Base-by-base conservation (phyloP, 2,888 invertebrate genomes). In the Embidobia sp. region DNA sequence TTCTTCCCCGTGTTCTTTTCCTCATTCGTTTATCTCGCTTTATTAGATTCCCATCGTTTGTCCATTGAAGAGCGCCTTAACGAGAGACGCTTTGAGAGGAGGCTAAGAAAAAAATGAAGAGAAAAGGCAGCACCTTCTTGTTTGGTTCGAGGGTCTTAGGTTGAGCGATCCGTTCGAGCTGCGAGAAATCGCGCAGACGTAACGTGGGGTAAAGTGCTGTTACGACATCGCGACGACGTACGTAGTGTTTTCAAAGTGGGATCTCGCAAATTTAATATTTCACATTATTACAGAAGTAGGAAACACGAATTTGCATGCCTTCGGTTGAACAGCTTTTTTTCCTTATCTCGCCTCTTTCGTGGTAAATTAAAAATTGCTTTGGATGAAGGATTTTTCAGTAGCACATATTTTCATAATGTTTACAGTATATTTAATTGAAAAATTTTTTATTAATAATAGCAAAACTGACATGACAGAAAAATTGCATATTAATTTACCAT, bases 11-110 rank as follows among this genome's bases (percentile, higher is more conserved):
- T 33, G 42, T 40, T 49, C 59, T 27, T 46, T 72, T 40, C 27
- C 49, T 73, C 44, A 74, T 61, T 74, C 61, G 74, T 66, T 74
- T 75, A 75, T 67, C 55, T 67, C 61, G 63, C 42, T 55, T 67
- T 75, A 75, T 75, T 67, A 75, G 67, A 75, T 73, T 73, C 42
- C 46, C 66, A 64, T 72, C 72, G 57, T 61, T 66, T 70, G 63
- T 64, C 57, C 70, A 59, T 70, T 63, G 61, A 77, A 70, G 76
- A 77, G 77, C 53, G 57, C 46, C 27, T 70, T 78, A 75, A 75
- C 75, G 67, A 75, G 63, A 69, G 73, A 44, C 26, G 64, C 69
- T 76, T 76, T 64, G 63, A 70, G 51, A 40, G n/a, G n/a, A 67
- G 53, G 37, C 27, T n/a, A 55, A 18, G 37, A 57, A 59, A 44